Evolutionary conservation across 2,888 invertebrate genomes (phyloP), one percentile per base, ranked within the genome.

Genomic region (Molanna angustata): DNA sequence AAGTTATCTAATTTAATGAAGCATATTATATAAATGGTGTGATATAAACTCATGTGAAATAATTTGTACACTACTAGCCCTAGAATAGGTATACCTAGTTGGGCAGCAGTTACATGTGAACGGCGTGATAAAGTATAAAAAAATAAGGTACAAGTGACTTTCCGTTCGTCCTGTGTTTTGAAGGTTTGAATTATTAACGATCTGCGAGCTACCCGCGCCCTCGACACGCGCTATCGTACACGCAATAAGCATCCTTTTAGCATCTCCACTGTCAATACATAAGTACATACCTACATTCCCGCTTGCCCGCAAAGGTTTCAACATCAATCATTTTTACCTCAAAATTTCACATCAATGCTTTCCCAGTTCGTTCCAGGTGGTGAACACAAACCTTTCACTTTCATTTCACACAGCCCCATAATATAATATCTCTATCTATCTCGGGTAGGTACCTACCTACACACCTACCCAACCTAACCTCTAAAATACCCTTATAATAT

Each of bases 291-390:
- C n/a, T n/a, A n/a, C n/a, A n/a, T n/a, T n/a, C n/a, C n/a, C n/a
- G n/a, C 49, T 32, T 31, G 32, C 40, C 46, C 50, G 50, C 50
- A 57, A 49, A 54, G 49, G 52, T 55, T 54, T 55, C 55, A 32
- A 50, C 58, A 55, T 58, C 58, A 52, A 58, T 58, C 58, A 55
- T 58, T 58, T 58, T 58, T 52, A 49, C 49, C 52, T 55, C 46
- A 54, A 58, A 44, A 52, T 58, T 55, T 48, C 52, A 49, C 52
- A 52, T 58, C 49, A 58, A 54, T 48, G 44, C 32, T 51, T 54
- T 53, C 42, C 48, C 37, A 45, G 52, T 42, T 35, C 50, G 48
- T 55, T 51, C 21, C 55, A 50, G 48, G 44, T 40, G 45, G 51
- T 45, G 51, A 51, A 40, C 45, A 45, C 44, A 32, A 4, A 37